phyloP scores from a whole-genome alignment of 2,797 vertebrate species.

The Gobionotothen gibberifrons region DNA sequence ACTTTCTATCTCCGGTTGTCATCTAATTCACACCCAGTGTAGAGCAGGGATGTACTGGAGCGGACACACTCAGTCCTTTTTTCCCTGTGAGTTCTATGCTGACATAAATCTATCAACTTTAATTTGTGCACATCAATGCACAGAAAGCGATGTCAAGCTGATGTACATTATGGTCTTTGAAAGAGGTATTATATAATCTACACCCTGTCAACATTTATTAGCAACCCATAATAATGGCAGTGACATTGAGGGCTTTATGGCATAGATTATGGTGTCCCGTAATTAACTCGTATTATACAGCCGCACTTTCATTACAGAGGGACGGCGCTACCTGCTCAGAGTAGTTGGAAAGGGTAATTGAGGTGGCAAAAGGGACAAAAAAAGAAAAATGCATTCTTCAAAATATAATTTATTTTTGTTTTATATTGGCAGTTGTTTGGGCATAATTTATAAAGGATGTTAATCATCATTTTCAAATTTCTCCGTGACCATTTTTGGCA shows the following conservation, averaged over 20 bases:
- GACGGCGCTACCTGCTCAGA: background rate
- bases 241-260: constrained; percentile 31
- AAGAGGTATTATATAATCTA: constrained; percentile 13
- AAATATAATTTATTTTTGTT: background rate
- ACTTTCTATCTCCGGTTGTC: constrained; percentile 27
- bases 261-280: background rate
- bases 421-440: background rate
- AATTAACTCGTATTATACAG: constrained; percentile 8
- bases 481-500: background rate
- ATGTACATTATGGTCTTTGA: constrained; percentile 17
- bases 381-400: background rate
- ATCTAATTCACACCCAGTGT: constrained; percentile 34
- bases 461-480: background rate
- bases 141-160: background rate
- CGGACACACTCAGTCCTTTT: background rate
- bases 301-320: constrained; percentile 28
- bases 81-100: background rate
- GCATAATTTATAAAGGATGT: background rate
- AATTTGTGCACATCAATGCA: constrained; percentile 15
- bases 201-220: constrained; percentile 18
- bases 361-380: background rate
- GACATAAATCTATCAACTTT: constrained; percentile 1
- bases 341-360: background rate
- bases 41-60: constrained; percentile 8
- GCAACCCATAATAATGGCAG: constrained; percentile 13